Evolutionary conservation across 1,140 invertebrate genomes (phyloP).

Genomic region (Caenorhabditis latens): DNA sequence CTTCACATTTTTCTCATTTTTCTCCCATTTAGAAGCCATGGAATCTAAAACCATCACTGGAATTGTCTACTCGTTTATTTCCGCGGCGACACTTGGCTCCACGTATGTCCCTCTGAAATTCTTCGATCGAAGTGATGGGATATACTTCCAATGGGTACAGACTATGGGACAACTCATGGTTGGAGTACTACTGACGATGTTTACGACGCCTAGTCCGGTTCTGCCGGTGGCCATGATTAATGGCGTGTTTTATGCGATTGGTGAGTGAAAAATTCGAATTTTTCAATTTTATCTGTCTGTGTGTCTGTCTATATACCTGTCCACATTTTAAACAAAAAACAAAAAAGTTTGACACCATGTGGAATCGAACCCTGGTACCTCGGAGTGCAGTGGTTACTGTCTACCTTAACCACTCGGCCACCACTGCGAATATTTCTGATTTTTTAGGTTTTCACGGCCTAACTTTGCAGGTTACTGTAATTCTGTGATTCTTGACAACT

Average conservation of each 20-base stretch:
- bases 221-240: constrained; percentile 8
- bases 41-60: background rate
- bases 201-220: background rate
- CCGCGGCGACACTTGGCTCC: constrained; percentile 3
- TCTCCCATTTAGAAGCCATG: background rate
- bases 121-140: constrained; percentile 22
- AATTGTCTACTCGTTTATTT: background rate
- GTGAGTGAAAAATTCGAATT: constrained; percentile 10
- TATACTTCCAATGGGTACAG: constrained; percentile 51
- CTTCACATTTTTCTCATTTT: background rate
- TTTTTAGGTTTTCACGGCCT: too few relatives aligned
- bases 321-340: too few relatives aligned
- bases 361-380: too few relatives aligned
- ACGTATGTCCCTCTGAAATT: constrained; percentile 32
- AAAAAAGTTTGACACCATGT: too few relatives aligned
- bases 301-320: too few relatives aligned
- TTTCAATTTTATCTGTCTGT: too few relatives aligned
- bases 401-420: too few relatives aligned
- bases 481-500: too few relatives aligned
- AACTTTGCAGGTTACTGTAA: too few relatives aligned
- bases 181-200: background rate
- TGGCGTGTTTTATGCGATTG: constrained; percentile 47
- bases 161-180: constrained; percentile 9
- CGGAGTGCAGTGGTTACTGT: too few relatives aligned
- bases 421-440: too few relatives aligned